Evolutionary conservation across 2,797 vertebrate species (phyloP), one percentile per base, ranked within the genome.

Genomic region (Dipus sagitta): DNA sequence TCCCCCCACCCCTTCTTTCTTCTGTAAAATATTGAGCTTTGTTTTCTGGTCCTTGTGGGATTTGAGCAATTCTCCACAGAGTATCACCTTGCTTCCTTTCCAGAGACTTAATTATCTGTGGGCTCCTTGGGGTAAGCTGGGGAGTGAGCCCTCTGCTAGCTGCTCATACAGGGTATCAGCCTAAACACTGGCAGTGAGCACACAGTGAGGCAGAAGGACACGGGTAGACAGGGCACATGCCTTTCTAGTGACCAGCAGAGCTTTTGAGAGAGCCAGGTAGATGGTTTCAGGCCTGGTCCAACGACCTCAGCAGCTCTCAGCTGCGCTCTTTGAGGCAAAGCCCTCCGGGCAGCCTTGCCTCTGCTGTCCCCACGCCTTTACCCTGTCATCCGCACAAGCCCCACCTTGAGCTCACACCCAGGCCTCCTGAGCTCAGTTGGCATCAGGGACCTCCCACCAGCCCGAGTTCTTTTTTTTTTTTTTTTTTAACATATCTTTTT

Each of bases 121-220:
- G 20, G 18, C 32, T 82, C 52, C 12, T 28, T 15, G n/a, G 17
- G 38, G 28, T 21, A 4, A 28, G 0, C 1, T 11, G 58, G 64
- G 7, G n/a, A 81, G 83, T 30, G 78, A 38, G 79, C 79, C 79
- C 87, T 80, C 91, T 96, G 91, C 94, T 93, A 87, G 81, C 71
- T 15, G 23, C 32, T 20, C 5, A 28, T 13, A 6, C 5, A 20
- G 4, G 20, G 21, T 38, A n/a, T 17, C 24, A 1, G 2, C 20
- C 21, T 17, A 13, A 58, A 30, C 54, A 30, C 23, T 0, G 70
- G 60, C 15, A 0, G 23, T 17, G 3, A 3, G 14, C 7, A 8
- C 9, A 1, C 0, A 1, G 2, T 1, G 84, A 60, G 76, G 28
- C 10, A 0, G 26, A 34, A 30, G 74, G 17, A 15, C 30, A 10